phyloP scores from a whole-genome alignment of 1,140 invertebrate genomes.

The Ruditapes philippinarum region DNA sequence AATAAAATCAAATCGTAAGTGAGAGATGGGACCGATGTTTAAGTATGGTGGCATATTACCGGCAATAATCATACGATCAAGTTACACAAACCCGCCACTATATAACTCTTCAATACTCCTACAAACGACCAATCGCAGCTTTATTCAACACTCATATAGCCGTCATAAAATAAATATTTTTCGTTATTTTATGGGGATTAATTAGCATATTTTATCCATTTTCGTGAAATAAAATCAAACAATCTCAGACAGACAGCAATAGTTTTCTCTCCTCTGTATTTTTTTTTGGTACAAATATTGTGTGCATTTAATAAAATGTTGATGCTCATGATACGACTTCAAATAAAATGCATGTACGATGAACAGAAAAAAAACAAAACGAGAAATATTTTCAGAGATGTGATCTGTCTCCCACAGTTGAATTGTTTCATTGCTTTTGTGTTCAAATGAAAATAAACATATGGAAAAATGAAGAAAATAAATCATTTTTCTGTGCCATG shows the following conservation, averaged over 20 bases:
- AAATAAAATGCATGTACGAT: no score
- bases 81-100: constrained; percentile 11
- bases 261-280: no score
- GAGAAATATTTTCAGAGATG: no score
- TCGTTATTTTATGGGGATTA: not conserved
- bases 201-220: constrained; percentile 49
- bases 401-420: no score
- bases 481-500: no score
- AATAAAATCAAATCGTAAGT: constrained; percentile 43
- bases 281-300: no score
- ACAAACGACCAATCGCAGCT: constrained; percentile 1
- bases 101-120: not conserved
- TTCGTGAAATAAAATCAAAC: not conserved
- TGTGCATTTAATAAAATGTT: no score
- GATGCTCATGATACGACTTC: no score
- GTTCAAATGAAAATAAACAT: no score
- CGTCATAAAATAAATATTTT: constrained; percentile 9
- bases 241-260: not conserved
- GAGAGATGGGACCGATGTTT: constrained; percentile 31
- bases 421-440: no score
- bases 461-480: no score
- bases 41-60: constrained; percentile 17
- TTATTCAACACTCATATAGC: not conserved
- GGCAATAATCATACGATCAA: not conserved
- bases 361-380: no score